These are phyloP conservation scores for Anthopleura sola DNA, from an alignment of 64 coral and sea anemone genomes.

Conservation along the genomic window DNA sequence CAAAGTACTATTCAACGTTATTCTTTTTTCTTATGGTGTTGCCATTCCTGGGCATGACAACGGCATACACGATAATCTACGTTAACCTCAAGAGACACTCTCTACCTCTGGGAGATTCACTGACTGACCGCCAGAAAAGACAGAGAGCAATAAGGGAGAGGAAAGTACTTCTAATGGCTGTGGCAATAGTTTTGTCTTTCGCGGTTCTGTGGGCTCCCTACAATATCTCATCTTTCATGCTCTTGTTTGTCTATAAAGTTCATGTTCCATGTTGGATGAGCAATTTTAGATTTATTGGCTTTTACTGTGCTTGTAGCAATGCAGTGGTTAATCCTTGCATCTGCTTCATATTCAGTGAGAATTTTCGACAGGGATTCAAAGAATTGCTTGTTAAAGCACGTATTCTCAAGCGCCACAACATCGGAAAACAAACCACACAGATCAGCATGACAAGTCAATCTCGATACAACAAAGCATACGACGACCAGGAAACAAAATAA, in stretches of 20 bases:
- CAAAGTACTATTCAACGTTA: slow-evolving; percentile 25
- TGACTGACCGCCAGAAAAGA: slow-evolving; percentile 25
- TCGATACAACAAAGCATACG: background rate
- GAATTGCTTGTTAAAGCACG: background rate
- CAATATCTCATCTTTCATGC: slow-evolving; percentile 7
- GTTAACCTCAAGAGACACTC: slow-evolving; percentile 32
- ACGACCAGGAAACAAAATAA: background rate
- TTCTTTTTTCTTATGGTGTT: slow-evolving; percentile 12
- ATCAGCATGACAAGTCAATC: background rate
- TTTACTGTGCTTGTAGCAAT: background rate
- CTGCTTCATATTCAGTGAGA: slow-evolving; percentile 12
- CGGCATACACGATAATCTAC: slow-evolving; percentile 32
- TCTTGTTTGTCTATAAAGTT: slow-evolving; percentile 15
- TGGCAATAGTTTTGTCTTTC: slow-evolving; percentile 39
- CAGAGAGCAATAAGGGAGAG: slow-evolving; percentile 25
- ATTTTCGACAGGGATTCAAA: slow-evolving; percentile 30
- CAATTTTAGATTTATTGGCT: background rate
- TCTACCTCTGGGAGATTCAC: slow-evolving; percentile 16
- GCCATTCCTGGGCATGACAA: slow-evolving; percentile 15
- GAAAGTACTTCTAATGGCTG: slow-evolving; percentile 23
- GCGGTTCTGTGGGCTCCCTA: slow-evolving; percentile 30
- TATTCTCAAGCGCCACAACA: background rate
- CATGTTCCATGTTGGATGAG: background rate
- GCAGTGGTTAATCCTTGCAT: slow-evolving; percentile 16
- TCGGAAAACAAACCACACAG: background rate